Base-by-base conservation (phyloP, 2,888 invertebrate genomes). In the Pocota personata region DNA sequence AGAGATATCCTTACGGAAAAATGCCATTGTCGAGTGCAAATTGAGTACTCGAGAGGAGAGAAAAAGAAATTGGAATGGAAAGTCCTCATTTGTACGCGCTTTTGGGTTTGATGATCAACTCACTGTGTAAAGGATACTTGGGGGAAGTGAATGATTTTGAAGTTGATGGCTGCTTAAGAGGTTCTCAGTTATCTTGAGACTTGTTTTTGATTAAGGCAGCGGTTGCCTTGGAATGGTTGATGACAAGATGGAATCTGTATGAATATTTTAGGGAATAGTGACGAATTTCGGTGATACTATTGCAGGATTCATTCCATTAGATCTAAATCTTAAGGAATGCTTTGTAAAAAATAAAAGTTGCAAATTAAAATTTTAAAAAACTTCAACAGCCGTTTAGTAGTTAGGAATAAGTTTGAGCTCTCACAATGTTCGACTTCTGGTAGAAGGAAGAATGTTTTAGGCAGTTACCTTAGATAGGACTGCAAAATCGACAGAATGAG, bases 31-130 rank as follows among this genome's bases (percentile, higher is more conserved):
- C 58, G 64, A 72, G 64, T 72, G 72, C 21, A 64, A 79, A 79
- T 83, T 83, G 67, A 69, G 73, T 71, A 58, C 66, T 80, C 24
- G 21, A 55, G 57, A 57, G 21, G 16, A 62, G 46, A 43, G 75
- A 37, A 32, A 43, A 66, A 32, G 30, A 50, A 57, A 55, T 48
- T 10, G 27, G 24, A 69, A 62, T 37, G 62, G 43, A 71, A 75
- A 58, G 57, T 58, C 71, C 69, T 72, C 71, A 78, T 67, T 78
- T 73, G 64, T 69, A 73, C 72, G 78, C 73, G 55, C 62, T 66
- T 76, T 66, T 71, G 32, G 52, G 10, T 58, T 64, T 66, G 69
- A 43, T 75, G 69, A 57, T 57, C 69, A 46, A 57, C 46, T 64
- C 72, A 5, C 32, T 58, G 30, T 40, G 60, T 62, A 55, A 75